Evolutionary conservation across 2,888 invertebrate genomes (phyloP), one percentile per base, ranked within the genome.

Genomic region (Agrenia bidenticulata): DNA sequence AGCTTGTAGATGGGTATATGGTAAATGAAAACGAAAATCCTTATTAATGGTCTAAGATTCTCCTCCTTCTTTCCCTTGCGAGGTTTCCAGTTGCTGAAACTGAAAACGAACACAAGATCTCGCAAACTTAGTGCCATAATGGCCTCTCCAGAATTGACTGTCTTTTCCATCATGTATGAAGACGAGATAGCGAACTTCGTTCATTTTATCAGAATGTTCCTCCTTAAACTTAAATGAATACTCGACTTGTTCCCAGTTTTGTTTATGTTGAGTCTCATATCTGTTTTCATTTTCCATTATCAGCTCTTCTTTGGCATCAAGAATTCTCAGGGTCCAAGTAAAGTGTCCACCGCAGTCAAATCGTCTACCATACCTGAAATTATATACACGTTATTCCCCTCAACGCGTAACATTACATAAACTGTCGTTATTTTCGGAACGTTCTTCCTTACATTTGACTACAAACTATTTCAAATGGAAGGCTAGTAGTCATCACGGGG

Each of bases 71-170:
- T n/a, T n/a, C 32, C 11, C 32, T 32, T 4, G 32, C 4, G 32
- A 32, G 11, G 32, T 7, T 32, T 32, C 32, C 5, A 11, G 45
- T 4, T 45, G 9, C 15, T 5, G 45, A 45, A 5, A 45, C 13
- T 26, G 58, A 49, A 58, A 26, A 24, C 26, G 9, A 5, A 58
- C 49, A 26, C 58, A 58, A 41, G 69, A 49, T 42, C 67, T 24
- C 1, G 71, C 64, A 54, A 72, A 72, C 32, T 72, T 72, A 41
- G 61, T 64, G n/a, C 71, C 71, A 32, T 64, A 71, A 61, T 66
- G 64, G 2, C 71, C 71, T 19, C 42, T 53, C 58, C 61, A 61
- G 60, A 64, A 61, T 26, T 61, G 41, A 51, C 32, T 26, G 27
- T 63, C 61, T 53, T 64, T 68, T 42, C 71, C 71, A 17, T 63